Conservation (phyloP, 2,113 vertebrate genomes). For the Prochilodus magdalenae region DNA sequence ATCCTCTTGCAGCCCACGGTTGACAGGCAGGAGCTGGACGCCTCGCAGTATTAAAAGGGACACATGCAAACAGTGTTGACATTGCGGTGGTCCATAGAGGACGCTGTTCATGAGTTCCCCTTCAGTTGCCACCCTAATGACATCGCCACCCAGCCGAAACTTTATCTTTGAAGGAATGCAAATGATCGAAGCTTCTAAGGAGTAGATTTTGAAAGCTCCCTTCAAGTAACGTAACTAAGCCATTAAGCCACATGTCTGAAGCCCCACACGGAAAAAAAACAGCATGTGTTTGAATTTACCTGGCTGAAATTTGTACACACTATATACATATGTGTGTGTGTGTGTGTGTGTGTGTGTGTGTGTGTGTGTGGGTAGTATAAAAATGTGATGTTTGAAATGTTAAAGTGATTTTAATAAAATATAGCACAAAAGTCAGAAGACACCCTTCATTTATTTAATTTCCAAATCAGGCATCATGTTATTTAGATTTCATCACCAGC, state of each 20-base stretch:
- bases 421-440: too few species aligned
- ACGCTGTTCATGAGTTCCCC: slow-evolving; percentile 42
- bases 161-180: slow-evolving; percentile 58
- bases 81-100: slow-evolving; percentile 67
- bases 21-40: slow-evolving; percentile 66
- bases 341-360: too few species aligned
- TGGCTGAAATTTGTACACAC: too few species aligned
- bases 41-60: slow-evolving; percentile 64
- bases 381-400: too few species aligned
- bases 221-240: background rate
- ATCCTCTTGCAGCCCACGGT: slow-evolving; percentile 66
- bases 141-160: slow-evolving; percentile 56
- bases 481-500: too few species aligned
- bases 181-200: slow-evolving; percentile 16
- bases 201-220: background rate
- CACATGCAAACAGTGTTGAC: slow-evolving; percentile 70
- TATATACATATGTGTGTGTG: too few species aligned
- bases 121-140: slow-evolving; percentile 56
- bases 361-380: too few species aligned
- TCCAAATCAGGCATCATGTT: too few species aligned
- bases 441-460: too few species aligned
- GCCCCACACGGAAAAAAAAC: too few species aligned
- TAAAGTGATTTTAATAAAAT: too few species aligned
- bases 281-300: too few species aligned
- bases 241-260: background rate